phyloP scores from a whole-genome alignment of 2,797 vertebrate genomes.

The Varecia variegata region DNA sequence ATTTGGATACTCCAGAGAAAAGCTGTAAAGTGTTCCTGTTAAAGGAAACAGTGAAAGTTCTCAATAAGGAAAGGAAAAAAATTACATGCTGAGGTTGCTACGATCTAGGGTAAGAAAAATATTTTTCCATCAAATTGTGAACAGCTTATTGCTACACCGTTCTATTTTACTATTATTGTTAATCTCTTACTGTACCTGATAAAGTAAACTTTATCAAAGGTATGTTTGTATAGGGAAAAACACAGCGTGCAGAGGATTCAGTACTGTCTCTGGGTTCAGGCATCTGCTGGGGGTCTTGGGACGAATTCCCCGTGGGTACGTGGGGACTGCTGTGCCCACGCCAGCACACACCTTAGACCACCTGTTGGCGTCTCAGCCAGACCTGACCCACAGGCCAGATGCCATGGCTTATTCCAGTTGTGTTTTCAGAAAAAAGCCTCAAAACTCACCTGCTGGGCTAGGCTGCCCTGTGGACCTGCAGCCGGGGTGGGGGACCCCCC shows the following conservation, averaged over 20 bases:
- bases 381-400: background rate
- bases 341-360: rapidly evolving
- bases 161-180: background rate
- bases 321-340: background rate
- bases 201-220: background rate
- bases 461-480: rapidly evolving
- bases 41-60: background rate
- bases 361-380: background rate
- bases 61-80: background rate
- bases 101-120: background rate
- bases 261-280: background rate
- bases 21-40: background rate
- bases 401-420: background rate
- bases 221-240: background rate
- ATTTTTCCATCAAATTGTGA: background rate
- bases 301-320: too few relatives aligned
- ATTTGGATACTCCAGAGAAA: background rate
- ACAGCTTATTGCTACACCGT: background rate
- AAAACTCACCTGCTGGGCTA: background rate
- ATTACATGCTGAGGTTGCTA: background rate
- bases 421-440: background rate
- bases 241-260: rapidly evolving
- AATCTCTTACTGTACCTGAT: background rate
- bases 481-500: background rate
- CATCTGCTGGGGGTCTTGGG: background rate